These are phyloP conservation scores for Muscina levida DNA, from an alignment of 2,888 invertebrate genomes.

Conservation along the genomic window DNA sequence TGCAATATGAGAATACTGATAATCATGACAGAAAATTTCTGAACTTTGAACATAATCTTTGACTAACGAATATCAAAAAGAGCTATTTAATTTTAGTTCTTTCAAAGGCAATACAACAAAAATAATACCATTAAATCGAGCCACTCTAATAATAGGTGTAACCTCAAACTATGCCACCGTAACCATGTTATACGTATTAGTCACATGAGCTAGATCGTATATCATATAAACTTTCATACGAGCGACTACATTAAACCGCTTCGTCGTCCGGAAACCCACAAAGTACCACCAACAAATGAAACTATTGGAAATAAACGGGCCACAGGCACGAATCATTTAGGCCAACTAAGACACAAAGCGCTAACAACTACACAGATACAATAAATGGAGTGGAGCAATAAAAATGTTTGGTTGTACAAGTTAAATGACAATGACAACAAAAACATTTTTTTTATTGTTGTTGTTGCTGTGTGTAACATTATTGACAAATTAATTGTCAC, in stretches of 20 bases:
- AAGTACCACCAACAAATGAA: background rate
- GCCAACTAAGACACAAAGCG: background rate
- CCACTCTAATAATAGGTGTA: too few relatives aligned
- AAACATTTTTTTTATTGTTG: slow-evolving; percentile 32
- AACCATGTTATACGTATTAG: background rate
- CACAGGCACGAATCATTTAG: slow-evolving; percentile 42
- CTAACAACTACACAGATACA: background rate
- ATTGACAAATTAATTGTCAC: slow-evolving; percentile 79
- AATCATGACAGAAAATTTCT: too few relatives aligned
- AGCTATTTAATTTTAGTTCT: too few relatives aligned
- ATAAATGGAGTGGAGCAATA: slow-evolving; percentile 43
- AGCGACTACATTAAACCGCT: background rate
- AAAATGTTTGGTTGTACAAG: slow-evolving; percentile 67
- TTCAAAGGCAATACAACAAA: too few relatives aligned
- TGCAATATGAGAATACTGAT: too few relatives aligned
- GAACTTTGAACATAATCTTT: too few relatives aligned
- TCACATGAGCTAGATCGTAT: background rate
- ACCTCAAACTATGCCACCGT: background rate
- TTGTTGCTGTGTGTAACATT: too few relatives aligned
- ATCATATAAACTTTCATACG: slow-evolving; percentile 7
- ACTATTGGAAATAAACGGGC: slow-evolving; percentile 41
- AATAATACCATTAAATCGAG: too few relatives aligned
- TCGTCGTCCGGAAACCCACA: background rate
- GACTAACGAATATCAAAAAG: too few relatives aligned
- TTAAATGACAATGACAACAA: slow-evolving; percentile 62